These are phyloP conservation scores for Oenanthe oenanthe DNA, from an alignment of 2,113 vertebrate genomes.

Conservation along the genomic window DNA sequence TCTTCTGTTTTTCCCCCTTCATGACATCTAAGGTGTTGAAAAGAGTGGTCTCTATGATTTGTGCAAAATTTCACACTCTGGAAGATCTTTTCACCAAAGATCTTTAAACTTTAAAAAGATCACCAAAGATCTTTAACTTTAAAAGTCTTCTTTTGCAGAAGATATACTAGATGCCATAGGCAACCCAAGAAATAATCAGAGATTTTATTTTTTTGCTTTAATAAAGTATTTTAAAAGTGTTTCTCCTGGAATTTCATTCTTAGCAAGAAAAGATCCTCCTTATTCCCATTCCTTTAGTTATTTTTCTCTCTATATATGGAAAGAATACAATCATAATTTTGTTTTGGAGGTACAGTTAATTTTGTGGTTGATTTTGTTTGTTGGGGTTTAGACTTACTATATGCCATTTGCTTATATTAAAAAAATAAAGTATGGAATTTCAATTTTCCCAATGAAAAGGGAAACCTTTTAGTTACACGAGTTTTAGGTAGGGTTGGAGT, in stretches of 20 bases:
- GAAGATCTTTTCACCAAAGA: background rate
- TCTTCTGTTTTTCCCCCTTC: background rate
- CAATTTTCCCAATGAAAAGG: background rate
- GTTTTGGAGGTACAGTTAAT: background rate
- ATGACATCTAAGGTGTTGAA: background rate
- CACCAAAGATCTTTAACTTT: too few relatives aligned
- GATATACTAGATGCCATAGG: background rate
- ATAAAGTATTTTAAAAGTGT: background rate
- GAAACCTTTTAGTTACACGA: background rate
- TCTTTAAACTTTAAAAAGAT: too few relatives aligned
- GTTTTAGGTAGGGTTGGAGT: background rate
- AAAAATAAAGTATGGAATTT: background rate
- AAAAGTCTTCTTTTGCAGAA: background rate
- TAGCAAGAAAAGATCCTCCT: background rate
- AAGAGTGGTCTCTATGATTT: background rate
- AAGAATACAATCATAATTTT: background rate
- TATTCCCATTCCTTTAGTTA: background rate
- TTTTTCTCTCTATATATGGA: fast-evolving
- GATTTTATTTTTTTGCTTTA: background rate
- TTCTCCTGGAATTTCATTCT: background rate
- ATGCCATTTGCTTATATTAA: background rate
- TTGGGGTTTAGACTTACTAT: background rate
- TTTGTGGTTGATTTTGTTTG: background rate
- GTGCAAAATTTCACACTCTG: background rate
- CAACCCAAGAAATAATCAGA: background rate